phyloP scores from a whole-genome alignment of 1,140 invertebrate genomes.

The Parapsyche elsis region DNA sequence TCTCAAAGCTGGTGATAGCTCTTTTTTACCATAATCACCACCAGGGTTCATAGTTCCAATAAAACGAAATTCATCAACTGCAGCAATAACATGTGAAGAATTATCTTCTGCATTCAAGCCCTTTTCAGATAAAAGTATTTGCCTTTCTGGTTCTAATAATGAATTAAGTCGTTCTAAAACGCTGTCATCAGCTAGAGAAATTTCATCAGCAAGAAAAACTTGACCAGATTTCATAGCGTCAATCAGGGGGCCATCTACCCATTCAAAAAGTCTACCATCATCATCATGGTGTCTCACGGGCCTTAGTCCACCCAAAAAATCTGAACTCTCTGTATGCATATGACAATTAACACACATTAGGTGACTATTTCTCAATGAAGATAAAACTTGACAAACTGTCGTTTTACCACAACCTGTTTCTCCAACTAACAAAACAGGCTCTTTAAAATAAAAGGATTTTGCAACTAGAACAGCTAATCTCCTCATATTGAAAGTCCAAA shows the following conservation, averaged over 20 bases:
- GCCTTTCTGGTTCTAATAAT: slow-evolving; percentile 93
- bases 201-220: slow-evolving; percentile 97
- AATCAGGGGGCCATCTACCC: slow-evolving; percentile 97
- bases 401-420: slow-evolving; percentile 99
- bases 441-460: slow-evolving; percentile 90
- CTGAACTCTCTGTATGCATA: slow-evolving; percentile 97
- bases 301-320: slow-evolving; percentile 95
- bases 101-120: slow-evolving; percentile 69
- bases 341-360: slow-evolving; percentile 95
- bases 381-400: slow-evolving; percentile 91
- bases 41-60: slow-evolving; percentile 99
- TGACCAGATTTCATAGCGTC: slow-evolving; percentile 88
- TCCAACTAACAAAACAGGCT: slow-evolving; percentile 96
- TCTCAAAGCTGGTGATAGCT: slow-evolving; percentile 95
- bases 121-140: slow-evolving; percentile 91
- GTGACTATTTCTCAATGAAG: slow-evolving; percentile 73
- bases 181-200: slow-evolving; percentile 98
- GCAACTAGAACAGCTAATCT: slow-evolving; percentile 91
- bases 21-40: slow-evolving; percentile 99
- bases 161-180: slow-evolving; percentile 98
- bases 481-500: slow-evolving; percentile 94
- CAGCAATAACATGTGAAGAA: slow-evolving; percentile 72
- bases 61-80: slow-evolving; percentile 86
- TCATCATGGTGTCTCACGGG: slow-evolving; percentile 81
- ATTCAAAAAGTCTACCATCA: slow-evolving; percentile 87